Base-by-base conservation (phyloP, 2,888 invertebrate species). In the Hydrotaea diabolus region DNA sequence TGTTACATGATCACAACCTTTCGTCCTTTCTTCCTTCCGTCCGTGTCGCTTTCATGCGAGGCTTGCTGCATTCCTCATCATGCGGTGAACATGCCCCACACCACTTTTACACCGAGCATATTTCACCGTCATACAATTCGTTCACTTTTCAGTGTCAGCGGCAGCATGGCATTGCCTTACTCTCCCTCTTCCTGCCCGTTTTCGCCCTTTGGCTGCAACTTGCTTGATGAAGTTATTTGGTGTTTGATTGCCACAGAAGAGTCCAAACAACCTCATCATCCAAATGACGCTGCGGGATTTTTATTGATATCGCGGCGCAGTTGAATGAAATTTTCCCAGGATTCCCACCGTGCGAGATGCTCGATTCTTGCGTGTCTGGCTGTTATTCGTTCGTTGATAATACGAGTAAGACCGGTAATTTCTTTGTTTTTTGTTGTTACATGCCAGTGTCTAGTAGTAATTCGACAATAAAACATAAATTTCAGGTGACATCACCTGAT, bases 21-120 rank as follows among this genome's bases (percentile, higher is more conserved):
- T 78, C 86, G 75, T 49, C 36, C 21, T 59, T 53, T n/a, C 49
- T n/a, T 49, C 49, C 49, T 49, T 49, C 49, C 49, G 15, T 2
- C 15, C 49, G 49, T 39, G 39, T 39, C 39, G 39, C 39, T 39
- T 39, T 15, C 62, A 62, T n/a, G 23, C 19, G 46, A 78, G 59
- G 78, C 79, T 82, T 77, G 75, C 64, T 83, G 85, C 74, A 85
- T 86, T 82, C n/a, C 7, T 88, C 82, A 87, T 87, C 74, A 64
- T 75, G 3, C 7, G 31, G 7, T 7, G 2, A 31, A 49, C 31
- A 62, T 7, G 31, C 15, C n/a, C n/a, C 72, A 53, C 79, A 81
- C 79, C 82, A 85, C 79, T 75, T 82, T 83, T 78, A 57, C 15
- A 1, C n/a, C n/a, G 2, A 43, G 49, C n/a, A 49, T 49, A 49